These are phyloP conservation scores for Minunthozetes semirufus DNA, from an alignment of 2,888 invertebrate genomes.

Conservation along the genomic window DNA sequence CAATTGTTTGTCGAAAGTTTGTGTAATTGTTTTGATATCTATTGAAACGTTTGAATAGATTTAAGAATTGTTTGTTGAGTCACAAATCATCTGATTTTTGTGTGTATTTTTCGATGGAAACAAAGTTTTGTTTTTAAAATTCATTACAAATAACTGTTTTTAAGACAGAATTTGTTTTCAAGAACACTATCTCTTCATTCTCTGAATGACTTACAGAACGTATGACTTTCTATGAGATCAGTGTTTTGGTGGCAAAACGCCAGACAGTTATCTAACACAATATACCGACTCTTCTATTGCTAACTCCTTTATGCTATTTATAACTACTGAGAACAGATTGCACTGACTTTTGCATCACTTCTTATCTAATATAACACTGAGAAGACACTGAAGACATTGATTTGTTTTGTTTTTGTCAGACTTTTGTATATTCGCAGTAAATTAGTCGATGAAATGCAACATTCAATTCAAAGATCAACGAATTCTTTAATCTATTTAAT, in stretches of 20 bases:
- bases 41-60: not conserved
- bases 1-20: not conserved
- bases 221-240: not conserved
- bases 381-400: slow-evolving; percentile 20
- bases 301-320: not conserved
- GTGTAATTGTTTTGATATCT: not conserved
- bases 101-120: not conserved
- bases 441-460: not conserved
- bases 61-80: not conserved
- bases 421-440: not conserved
- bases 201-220: slow-evolving; percentile 5
- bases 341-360: slow-evolving; percentile 22
- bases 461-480: not conserved
- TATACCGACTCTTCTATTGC: not conserved
- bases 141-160: not conserved
- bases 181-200: slow-evolving; percentile 9
- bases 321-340: not conserved
- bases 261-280: slow-evolving; percentile 4
- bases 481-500: no score
- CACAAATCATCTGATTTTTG: not conserved
- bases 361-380: not conserved
- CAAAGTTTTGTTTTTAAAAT: slow-evolving; percentile 23
- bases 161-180: not conserved
- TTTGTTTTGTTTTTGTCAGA: slow-evolving; percentile 18
- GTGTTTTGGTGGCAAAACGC: not conserved